Evolutionary conservation across 2,797 vertebrate genomes (phyloP), one percentile per base, ranked within the genome.

Genomic region (Menidia menidia): DNA sequence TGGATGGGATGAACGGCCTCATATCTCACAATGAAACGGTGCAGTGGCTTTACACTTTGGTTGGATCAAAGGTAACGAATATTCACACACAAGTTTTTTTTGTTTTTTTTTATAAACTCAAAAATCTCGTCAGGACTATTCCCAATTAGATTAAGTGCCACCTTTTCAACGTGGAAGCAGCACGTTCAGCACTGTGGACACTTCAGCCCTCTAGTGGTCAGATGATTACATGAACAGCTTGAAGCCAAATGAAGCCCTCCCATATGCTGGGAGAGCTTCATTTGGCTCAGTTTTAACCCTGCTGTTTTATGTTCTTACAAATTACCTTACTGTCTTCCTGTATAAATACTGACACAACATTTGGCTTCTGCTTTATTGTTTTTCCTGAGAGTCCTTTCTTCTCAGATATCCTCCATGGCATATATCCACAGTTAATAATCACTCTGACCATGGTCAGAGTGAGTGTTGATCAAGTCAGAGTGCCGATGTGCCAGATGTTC

Each of bases 1-100:
- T 99, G 7, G 98, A 98, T 85, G 98, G 98, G 73, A 99, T 99
- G 97, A 98, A 99, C 53, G 97, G 98, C 62, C 95, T 99, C 71
- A 98, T 99, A 84, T 94, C 93, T 89, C 96, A 99, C 89, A 98
- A 94, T 84, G 97, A 98, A 91, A 97, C 97, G 0, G 95, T 98
- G 80, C 96, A 99, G 74, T 99, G 97, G 97, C 95, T 99, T 43
- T 98, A 98, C 85, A 95, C 95, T 0, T 95, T 98, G 68, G 95
- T 96, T 3, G 97, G 97, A 60, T 98, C 97, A 66, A 99, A 99
- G 97, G 97, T 99, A 96, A 95, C 59, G 41, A 4, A 31, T 18
- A 30, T 47, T 30, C 13, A 43, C 47, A 30, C 47, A 60, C 43
- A n/a, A n/a, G 35, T 51, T 45, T 1, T 25, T 25, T 25, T 25